Percentiles rank a stretch among this genome's conserved stretches.
phyloP scores from a whole-genome alignment of 2,113 vertebrate genomes.

The Phylloscopus trochilus region DNA sequence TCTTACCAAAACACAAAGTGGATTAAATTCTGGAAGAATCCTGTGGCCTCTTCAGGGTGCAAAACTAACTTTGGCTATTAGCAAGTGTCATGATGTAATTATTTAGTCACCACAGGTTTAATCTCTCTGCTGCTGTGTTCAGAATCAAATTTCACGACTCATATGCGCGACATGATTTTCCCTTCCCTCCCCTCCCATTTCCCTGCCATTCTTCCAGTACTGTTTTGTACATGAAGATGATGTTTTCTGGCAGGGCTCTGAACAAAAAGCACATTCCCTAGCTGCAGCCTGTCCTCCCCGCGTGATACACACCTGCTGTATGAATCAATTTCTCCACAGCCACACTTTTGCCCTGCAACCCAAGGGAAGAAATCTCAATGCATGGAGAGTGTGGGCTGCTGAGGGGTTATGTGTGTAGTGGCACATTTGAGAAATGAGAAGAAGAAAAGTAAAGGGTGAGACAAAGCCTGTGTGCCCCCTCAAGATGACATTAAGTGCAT shows the following conservation, averaged over 20 bases:
- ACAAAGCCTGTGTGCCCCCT: slow-evolving; percentile 36
- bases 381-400: not conserved
- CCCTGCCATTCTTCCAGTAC: not conserved
- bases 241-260: not conserved
- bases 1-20: slow-evolving; percentile 24
- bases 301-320: not conserved
- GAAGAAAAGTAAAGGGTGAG: not conserved
- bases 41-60: not conserved
- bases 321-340: not conserved
- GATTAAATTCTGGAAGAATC: slow-evolving; percentile 25
- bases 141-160: not conserved
- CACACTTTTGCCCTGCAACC: not conserved
- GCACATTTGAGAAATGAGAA: not conserved
- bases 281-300: not conserved
- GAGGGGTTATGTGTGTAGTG: not conserved
- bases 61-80: slow-evolving; percentile 25
- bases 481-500: not conserved
- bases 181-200: not conserved
- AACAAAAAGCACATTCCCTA: not conserved
- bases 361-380: not conserved
- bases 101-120: not conserved
- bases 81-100: not conserved
- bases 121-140: not conserved
- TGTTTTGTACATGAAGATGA: not conserved
- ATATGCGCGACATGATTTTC: not conserved